phyloP scores from a whole-genome alignment of 2,888 invertebrate species.

The Eupithecia pulchellata region DNA sequence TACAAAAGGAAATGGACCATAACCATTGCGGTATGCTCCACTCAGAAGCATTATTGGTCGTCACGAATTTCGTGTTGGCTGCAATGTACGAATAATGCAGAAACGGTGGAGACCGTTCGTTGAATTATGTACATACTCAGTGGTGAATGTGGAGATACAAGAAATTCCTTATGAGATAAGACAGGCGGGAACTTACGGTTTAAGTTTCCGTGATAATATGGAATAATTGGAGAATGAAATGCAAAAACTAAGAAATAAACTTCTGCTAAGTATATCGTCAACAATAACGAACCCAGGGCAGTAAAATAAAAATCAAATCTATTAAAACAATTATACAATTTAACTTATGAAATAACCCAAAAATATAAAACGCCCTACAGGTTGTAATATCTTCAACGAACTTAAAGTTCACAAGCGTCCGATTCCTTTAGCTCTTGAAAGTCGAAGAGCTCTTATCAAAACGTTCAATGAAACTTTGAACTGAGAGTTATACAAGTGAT shows the following conservation, averaged over 20 bases:
- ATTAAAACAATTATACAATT: not conserved
- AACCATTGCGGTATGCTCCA: constrained; percentile 49
- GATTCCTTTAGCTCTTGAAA: constrained; percentile 37
- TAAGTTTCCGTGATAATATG: not conserved
- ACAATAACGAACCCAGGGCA: not conserved
- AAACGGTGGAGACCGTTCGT: constrained; percentile 44
- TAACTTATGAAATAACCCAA: constrained; percentile 10
- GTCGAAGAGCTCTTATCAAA: constrained; percentile 41
- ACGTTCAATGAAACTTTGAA: constrained; percentile 53
- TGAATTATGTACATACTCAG: constrained; percentile 39
- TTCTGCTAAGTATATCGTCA: not conserved
- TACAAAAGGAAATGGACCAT: constrained; percentile 56
- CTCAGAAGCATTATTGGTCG: constrained; percentile 64
- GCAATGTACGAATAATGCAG: constrained; percentile 49
- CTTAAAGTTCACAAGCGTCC: constrained; percentile 25
- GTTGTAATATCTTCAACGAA: constrained; percentile 19
- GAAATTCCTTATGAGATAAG: constrained; percentile 18
- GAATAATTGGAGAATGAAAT: not conserved
- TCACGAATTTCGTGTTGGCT: constrained; percentile 70
- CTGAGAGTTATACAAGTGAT: constrained; percentile 57
- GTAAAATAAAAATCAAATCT: not conserved
- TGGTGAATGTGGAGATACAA: constrained; percentile 21
- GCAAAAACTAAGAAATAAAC: not conserved
- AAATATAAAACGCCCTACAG: constrained; percentile 8
- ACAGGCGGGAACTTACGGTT: constrained; percentile 18